Evolutionary conservation across 2,797 vertebrate species (phyloP).

Genomic region (Rhinichthys osculus): DNA sequence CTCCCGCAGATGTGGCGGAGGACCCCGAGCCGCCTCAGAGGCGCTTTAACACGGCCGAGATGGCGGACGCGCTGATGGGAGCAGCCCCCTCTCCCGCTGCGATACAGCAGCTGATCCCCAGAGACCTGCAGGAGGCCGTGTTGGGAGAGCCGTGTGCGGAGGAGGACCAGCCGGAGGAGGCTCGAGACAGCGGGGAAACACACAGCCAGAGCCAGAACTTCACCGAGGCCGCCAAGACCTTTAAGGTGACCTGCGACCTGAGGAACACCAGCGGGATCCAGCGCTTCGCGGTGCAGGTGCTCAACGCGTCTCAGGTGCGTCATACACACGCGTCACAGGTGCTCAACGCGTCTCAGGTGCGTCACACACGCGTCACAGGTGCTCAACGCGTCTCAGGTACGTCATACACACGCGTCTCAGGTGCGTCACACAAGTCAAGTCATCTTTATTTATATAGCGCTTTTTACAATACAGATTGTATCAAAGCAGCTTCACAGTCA

Average conservation of each 20-base stretch:
- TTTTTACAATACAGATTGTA: no score
- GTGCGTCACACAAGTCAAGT: no score
- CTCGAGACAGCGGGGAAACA: no score
- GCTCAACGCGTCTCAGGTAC: no score
- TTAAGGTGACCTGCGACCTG: slow-evolving; percentile 92
- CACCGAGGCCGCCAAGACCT: slow-evolving; percentile 84
- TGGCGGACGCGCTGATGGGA: slow-evolving; percentile 84
- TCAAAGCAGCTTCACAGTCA: no score
- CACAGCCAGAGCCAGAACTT: slow-evolving; percentile 73
- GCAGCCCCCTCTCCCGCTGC: slow-evolving; percentile 58
- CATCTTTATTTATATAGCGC: no score
- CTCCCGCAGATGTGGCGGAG: neutral
- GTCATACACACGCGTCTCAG: no score
- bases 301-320: slow-evolving; percentile 82
- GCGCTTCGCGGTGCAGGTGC: slow-evolving; percentile 83
- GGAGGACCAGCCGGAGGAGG: slow-evolving; percentile 21
- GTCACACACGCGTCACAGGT: no score
- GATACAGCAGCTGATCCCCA: slow-evolving; percentile 83
- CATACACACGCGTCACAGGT: no score
- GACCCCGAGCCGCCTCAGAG: slow-evolving; percentile 61
- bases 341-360: no score
- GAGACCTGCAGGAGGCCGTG: slow-evolving; percentile 67
- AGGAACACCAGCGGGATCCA: slow-evolving; percentile 83
- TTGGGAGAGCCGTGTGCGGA: slow-evolving; percentile 70
- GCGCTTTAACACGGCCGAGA: slow-evolving; percentile 85